A percentile compares a stretch with the other conserved stretches of the same genome.
phyloP scores from a whole-genome alignment of 2,888 invertebrate species.

The Periphyllus acericola region DNA sequence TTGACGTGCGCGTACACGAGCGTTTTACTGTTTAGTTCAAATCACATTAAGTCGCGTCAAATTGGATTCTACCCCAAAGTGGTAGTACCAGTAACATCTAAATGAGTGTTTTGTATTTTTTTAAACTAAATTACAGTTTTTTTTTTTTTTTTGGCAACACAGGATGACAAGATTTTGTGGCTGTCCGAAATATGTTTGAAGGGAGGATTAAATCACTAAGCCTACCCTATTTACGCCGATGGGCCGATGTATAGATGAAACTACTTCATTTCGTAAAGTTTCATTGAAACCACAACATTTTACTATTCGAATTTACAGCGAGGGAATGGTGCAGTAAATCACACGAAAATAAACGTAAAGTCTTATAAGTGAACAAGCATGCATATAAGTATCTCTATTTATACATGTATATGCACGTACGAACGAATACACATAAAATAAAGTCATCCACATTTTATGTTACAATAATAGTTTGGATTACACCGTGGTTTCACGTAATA shows the following conservation, averaged over 20 bases:
- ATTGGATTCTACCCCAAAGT: not conserved
- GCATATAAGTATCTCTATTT: too few species aligned
- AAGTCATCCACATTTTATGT: not conserved
- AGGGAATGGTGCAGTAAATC: not conserved
- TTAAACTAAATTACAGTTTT: too few species aligned
- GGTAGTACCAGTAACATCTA: not conserved
- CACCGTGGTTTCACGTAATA: not conserved
- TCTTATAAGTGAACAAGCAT: not conserved
- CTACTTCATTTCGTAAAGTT: not conserved
- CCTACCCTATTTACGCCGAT: not conserved
- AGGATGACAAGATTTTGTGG: not conserved
- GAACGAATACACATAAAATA: too few species aligned
- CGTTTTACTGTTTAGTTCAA: not conserved
- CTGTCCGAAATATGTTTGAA: not conserved
- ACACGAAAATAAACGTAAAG: not conserved
- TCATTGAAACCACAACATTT: not conserved
- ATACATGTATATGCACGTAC: too few species aligned
- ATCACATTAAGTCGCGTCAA: not conserved
- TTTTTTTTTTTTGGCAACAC: too few species aligned
- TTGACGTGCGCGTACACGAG: not conserved
- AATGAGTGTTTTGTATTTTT: too few species aligned
- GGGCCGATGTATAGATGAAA: not conserved
- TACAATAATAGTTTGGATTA: not conserved
- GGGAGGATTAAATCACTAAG: not conserved
- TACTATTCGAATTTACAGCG: not conserved